Evolutionary conservation across 2,888 invertebrate genomes (phyloP), one percentile per base, ranked within the genome.

Genomic region (Megalurothrips usitatus): DNA sequence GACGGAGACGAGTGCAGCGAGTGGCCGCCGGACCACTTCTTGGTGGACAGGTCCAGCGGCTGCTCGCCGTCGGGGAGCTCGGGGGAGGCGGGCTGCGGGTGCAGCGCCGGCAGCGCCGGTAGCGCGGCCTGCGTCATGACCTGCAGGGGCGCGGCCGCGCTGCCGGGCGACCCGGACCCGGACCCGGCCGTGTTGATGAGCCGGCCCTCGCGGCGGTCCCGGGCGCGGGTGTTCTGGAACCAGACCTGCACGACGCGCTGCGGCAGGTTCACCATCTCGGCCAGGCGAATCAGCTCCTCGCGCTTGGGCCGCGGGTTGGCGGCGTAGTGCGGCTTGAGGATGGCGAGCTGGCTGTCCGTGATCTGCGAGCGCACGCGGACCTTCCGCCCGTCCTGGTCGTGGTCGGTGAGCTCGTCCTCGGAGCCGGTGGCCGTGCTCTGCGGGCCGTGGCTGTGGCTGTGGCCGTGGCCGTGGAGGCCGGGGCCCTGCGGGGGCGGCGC

Each of bases 201-300:
- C 79, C 90, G 86, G 11, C 90, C 91, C 86, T 92, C 92, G 80
- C 96, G 91, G 79, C 96, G 91, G 86, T 96, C 96, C 81, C 96
- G 91, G 0, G 97, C 97, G 83, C 97, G 91, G 83, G 95, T 96
- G 87, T 98, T 98, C 89, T 98, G 98, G 87, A 98, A 98, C 97
- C 98, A 98, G 10, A 97, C 98, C 89, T 97, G 94, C 6, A 95
- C 94, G 1, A 95, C 95, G 82, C 95, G 89, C 79, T 90, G 89
- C 78, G 91, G 88, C 84, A 91, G 91, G 81, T 90, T 89, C 80
- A 92, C 90, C 85, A 90, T 89, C 83, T 94, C 92, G 3, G 97
- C 97, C 84, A 99, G 96, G 86, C 94, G 92, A 80, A 94, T 93
- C 84, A 99, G 92, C 86, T 98, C 98, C 84, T 97, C 97, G 80